These are phyloP conservation scores for Cranoglanis bouderius DNA, from an alignment of 2,113 vertebrate genomes.

Conservation along the genomic window DNA sequence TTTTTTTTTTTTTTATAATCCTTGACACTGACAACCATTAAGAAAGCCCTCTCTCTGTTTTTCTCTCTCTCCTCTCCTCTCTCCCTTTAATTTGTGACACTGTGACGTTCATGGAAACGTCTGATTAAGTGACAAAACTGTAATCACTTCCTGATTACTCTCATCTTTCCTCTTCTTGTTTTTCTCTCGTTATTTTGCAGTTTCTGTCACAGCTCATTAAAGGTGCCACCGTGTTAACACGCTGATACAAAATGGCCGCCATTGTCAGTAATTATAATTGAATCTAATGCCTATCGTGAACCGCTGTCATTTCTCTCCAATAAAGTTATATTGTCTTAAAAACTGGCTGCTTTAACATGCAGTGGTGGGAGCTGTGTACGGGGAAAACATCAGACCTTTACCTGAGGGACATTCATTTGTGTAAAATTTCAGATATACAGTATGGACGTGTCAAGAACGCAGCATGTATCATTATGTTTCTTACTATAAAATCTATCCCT, in stretches of 20 bases:
- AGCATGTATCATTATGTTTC: background rate
- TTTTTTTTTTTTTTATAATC: background rate
- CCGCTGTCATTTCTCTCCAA: slow-evolving; percentile 33
- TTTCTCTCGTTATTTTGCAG: slow-evolving; percentile 41
- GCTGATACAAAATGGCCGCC: slow-evolving; percentile 36
- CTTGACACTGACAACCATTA: background rate
- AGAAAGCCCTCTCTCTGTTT: background rate
- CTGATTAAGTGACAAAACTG: slow-evolving; percentile 58
- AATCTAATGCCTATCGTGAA: slow-evolving; percentile 31
- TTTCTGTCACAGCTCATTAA: slow-evolving; percentile 63
- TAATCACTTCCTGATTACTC: slow-evolving; percentile 63
- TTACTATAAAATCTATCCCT: background rate
- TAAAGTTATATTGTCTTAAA: background rate
- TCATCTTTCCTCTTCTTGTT: slow-evolving; percentile 52
- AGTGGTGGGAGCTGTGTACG: background rate
- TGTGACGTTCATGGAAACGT: slow-evolving; percentile 49
- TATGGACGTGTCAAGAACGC: background rate
- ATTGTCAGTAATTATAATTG: slow-evolving; percentile 43
- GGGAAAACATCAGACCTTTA: too few species aligned
- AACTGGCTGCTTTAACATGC: too few species aligned
- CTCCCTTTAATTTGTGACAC: slow-evolving; percentile 58
- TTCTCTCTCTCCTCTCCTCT: slow-evolving; percentile 44
- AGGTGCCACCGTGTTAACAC: slow-evolving; percentile 53
- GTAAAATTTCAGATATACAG: background rate
- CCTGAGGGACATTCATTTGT: too few species aligned